These are phyloP conservation scores for Iselma pallidipennis DNA, from an alignment of 2,888 invertebrate genomes.

Conservation along the genomic window DNA sequence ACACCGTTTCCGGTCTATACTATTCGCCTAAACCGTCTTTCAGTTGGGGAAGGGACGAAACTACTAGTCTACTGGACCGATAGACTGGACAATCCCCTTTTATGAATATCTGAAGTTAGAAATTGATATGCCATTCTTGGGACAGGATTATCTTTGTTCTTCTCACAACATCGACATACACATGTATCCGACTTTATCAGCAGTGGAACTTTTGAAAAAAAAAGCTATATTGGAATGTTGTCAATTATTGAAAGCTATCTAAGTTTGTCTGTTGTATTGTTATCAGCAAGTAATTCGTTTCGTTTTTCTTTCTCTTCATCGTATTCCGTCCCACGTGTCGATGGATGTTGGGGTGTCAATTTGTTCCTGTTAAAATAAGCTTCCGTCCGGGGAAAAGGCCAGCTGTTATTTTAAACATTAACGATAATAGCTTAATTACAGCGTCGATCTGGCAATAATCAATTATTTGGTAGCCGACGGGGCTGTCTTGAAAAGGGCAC, in stretches of 20 bases:
- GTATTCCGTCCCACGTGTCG: no score
- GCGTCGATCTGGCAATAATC: conserved; percentile 16
- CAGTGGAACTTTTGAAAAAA: background rate
- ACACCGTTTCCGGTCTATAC: conserved; percentile 19
- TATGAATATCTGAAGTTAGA: conserved; percentile 21
- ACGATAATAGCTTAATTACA: conserved; percentile 15
- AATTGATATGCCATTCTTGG: background rate
- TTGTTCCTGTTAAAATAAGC: background rate
- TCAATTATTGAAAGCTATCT: background rate
- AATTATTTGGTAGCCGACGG: conserved; percentile 13
- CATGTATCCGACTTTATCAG: background rate
- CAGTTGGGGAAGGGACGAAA: background rate
- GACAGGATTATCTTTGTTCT: background rate
- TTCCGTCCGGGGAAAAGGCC: background rate
- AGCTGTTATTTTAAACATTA: conserved; percentile 4
- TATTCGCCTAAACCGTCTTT: conserved; percentile 1
- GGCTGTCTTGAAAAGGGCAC: conserved; percentile 1
- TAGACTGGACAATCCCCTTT: conserved; percentile 24
- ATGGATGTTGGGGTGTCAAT: background rate
- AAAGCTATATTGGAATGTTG: background rate
- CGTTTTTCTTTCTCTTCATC: background rate
- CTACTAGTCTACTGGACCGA: background rate
- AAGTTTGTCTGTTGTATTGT: background rate
- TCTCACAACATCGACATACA: background rate
- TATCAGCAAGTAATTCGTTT: background rate